Conservation (phyloP, 2,797 vertebrate genomes). For the Amblyraja radiata region DNA sequence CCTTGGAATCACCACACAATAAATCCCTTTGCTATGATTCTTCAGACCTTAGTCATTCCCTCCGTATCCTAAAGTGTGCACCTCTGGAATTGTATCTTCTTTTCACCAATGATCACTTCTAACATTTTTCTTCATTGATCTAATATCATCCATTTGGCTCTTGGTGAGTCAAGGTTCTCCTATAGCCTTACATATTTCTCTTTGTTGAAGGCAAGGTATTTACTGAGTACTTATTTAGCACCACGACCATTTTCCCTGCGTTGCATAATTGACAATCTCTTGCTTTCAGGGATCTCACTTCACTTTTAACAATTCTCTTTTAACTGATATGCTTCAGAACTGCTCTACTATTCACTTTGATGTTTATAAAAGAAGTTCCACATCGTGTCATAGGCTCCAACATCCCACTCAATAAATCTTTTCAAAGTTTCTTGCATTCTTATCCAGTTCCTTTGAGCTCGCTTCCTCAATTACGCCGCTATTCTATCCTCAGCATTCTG, state of each 20-base stretch:
- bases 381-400: background rate
- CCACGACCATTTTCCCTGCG: background rate
- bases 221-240: background rate
- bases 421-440: background rate
- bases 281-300: background rate
- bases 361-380: background rate
- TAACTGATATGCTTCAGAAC: background rate
- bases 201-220: background rate
- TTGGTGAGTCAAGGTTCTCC: background rate
- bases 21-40: background rate
- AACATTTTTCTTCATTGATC: background rate
- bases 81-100: background rate
- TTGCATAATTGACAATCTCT: background rate
- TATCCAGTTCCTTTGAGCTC: background rate
- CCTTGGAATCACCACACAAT: background rate
- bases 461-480: background rate
- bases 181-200: background rate
- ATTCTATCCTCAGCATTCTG: background rate
- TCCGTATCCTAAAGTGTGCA: background rate
- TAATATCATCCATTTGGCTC: background rate
- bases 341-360: background rate
- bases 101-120: background rate
- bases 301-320: background rate
- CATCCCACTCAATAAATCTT: background rate
- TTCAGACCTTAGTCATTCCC: background rate